phyloP scores from a whole-genome alignment of 2,797 vertebrate genomes.

The Chelidonichthys spinosus region DNA sequence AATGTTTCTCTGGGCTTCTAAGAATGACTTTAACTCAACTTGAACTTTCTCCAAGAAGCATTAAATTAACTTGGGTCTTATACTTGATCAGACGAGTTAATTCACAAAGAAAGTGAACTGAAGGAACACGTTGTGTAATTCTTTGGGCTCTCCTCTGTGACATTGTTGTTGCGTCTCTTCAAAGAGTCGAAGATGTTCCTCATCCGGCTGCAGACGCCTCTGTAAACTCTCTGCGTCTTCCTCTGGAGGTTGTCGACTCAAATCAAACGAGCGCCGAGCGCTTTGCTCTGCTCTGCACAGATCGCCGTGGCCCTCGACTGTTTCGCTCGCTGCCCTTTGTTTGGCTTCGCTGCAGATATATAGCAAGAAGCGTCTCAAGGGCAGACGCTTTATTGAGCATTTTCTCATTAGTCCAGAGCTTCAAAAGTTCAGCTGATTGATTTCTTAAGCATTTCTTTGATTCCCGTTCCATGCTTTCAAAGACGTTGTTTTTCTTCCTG shows the following conservation, averaged over 20 bases:
- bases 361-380: constrained; percentile 33
- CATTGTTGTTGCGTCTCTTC: constrained; percentile 1
- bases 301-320: constrained; percentile 4
- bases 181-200: constrained; percentile 11
- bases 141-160: not conserved
- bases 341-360: constrained; percentile 11
- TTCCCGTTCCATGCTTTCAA: constrained; percentile 5
- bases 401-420: constrained; percentile 14
- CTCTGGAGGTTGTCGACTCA: constrained; percentile 8
- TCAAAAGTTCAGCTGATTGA: constrained; percentile 10
- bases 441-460: constrained; percentile 18
- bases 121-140: constrained; percentile 3
- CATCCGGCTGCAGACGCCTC: constrained; percentile 6
- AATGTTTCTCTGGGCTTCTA: no score
- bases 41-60: not conserved
- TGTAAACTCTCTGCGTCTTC: not conserved
- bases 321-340: constrained; percentile 8
- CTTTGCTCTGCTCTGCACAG: constrained; percentile 29
- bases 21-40: not conserved
- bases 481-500: not conserved
- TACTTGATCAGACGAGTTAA: not conserved
- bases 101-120: constrained; percentile 11
- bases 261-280: constrained; percentile 29
- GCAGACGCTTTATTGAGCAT: constrained; percentile 9
- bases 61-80: not conserved